Conservation (phyloP, 2,888 invertebrate species). For the Dicranocentrus wangi region DNA sequence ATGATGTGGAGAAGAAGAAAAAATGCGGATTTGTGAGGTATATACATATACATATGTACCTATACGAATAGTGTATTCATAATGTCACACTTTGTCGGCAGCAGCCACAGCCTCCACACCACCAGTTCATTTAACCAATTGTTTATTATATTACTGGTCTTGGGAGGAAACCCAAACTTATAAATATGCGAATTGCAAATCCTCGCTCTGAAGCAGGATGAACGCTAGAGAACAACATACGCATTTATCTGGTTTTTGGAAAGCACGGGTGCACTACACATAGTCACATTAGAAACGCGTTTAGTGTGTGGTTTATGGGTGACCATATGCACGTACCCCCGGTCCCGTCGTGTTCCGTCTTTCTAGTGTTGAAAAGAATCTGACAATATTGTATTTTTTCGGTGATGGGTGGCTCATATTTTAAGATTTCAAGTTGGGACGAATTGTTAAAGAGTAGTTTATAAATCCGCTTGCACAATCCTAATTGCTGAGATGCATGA, state of each 20-base stretch:
- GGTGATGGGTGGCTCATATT: no score
- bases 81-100: conserved; percentile 11
- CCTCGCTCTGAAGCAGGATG: neutral
- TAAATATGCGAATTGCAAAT: conserved; percentile 7
- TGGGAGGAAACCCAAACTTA: neutral
- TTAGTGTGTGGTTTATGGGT: no score
- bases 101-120: neutral
- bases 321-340: neutral
- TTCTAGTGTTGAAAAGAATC: no score
- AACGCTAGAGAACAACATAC: no score
- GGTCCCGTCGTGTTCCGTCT: neutral
- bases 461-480: no score
- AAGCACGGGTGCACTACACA: no score
- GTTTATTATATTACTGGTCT: neutral
- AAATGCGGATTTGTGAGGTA: neutral
- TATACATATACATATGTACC: neutral
- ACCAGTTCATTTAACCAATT: neutral
- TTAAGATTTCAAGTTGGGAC: no score
- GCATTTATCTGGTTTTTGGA: no score
- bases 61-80: neutral
- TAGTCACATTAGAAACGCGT: no score
- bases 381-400: no score
- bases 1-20: neutral
- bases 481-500: no score
- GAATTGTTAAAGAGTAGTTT: no score